Evolutionary conservation across 2,888 invertebrate species (phyloP).

Genomic region (Noctua janthina): DNA sequence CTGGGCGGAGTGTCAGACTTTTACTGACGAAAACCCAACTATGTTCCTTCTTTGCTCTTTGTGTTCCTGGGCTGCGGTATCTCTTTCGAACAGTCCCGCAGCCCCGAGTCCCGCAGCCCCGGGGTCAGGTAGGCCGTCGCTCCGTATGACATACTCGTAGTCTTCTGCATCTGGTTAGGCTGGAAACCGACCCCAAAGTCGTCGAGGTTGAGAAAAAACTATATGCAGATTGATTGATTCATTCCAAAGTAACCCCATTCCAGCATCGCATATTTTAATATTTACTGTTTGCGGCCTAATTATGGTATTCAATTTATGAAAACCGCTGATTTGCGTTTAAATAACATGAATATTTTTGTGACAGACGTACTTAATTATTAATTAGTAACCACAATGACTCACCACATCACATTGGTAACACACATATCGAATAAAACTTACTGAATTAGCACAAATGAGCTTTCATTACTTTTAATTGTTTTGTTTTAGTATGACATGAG

Average conservation of each 20-base stretch:
- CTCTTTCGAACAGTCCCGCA: no score
- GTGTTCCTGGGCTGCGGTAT: no score
- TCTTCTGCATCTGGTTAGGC: no score
- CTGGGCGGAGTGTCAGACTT: no score
- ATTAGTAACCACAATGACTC: not conserved
- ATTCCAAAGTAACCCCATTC: not conserved
- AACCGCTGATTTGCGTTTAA: not conserved
- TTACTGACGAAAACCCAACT: no score
- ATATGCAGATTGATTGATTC: no score
- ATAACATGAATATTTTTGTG: not conserved
- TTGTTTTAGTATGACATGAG: not conserved
- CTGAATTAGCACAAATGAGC: conserved; percentile 3
- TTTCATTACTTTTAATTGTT: not conserved
- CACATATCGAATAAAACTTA: not conserved
- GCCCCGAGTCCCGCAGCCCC: no score
- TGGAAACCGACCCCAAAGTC: not conserved
- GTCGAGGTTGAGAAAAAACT: no score
- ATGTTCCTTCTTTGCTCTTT: no score
- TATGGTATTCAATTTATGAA: not conserved
- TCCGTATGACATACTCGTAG: no score
- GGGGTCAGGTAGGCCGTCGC: no score
- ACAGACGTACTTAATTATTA: conserved; percentile 6
- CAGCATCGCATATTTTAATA: not conserved
- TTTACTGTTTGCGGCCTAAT: not conserved
- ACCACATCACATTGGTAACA: not conserved